Base-by-base conservation (phyloP, 2,797 vertebrate genomes). In the Psittacula derbiana region DNA sequence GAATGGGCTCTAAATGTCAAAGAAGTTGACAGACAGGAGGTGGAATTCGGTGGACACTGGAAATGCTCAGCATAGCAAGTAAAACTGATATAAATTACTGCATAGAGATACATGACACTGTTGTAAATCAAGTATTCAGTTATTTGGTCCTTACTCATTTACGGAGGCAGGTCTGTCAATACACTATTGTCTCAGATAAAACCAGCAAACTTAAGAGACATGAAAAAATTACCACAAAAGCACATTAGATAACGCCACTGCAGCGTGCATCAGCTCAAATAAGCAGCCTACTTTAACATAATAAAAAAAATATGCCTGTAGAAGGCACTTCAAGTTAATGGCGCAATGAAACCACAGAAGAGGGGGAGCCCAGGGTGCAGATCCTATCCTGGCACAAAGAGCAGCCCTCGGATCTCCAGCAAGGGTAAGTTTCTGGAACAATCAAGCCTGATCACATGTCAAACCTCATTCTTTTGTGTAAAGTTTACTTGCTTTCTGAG, bases 381-480 rank as follows among this genome's bases (percentile, higher is more conserved):
- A 86, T 60, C 58, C 70, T 60, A 57, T 49, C 40, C 33, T 44
- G 69, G 65, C 85, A 84, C 57, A 58, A 43, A 67, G 28, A 85
- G 41, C 41, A 81, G 76, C 31, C 53, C 40, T 46, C 53, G 52
- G 80, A 88, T 55, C 74, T 70, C 30, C 83, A 92, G 78, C 74
- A 69, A 11, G 31, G 41, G 13, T 58, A 74, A 66, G 47, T 40
- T 95, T 90, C 90, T 88, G 46, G 49, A 94, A 88, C 82, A 95
- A 92, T 81, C 61, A 65, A 71, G 70, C 33, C 86, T 95, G 86
- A 92, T 90, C 90, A 86, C 86, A 90, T 50, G 71, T 20, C 81
- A 94, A 81, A 92, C 74, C 83, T 88, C 92, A 36, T 66, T 90
- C 65, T 88, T 92, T 72, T 90, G 83, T 88, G 64, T 28, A 82